Conservation (phyloP, 2,113 vertebrate genomes). For the Vanacampus margaritifer region DNA sequence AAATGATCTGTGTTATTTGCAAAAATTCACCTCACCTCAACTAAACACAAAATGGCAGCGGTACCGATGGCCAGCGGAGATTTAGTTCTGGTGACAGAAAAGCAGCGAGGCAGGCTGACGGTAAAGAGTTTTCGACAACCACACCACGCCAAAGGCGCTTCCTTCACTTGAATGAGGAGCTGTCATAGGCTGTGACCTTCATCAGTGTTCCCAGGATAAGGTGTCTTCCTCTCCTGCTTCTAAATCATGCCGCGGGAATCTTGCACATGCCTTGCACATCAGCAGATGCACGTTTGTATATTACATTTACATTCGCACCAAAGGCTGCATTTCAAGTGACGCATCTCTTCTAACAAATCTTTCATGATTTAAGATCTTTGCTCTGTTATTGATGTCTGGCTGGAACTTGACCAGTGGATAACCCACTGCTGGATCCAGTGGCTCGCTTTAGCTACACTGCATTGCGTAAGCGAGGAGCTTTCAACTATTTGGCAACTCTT, state of each 20-base stretch:
- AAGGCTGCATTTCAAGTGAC: not conserved
- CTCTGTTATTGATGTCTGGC: not conserved
- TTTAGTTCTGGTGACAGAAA: constrained; percentile 27
- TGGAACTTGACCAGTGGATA: not conserved
- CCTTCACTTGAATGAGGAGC: constrained; percentile 35
- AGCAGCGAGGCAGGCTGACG: constrained; percentile 21
- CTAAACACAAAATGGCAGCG: constrained; percentile 27
- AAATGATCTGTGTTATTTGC: constrained; percentile 31
- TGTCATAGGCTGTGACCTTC: constrained; percentile 33
- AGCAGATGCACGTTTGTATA: not conserved
- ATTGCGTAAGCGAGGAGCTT: not conserved
- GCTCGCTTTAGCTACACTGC: not conserved
- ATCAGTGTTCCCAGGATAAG: constrained; percentile 5
- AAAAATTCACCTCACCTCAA: constrained; percentile 24
- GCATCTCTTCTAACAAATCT: not conserved
- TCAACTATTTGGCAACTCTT: not conserved
- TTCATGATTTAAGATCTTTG: not conserved
- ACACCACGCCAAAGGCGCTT: constrained; percentile 21
- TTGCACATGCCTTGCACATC: not conserved
- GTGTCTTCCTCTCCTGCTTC: constrained; percentile 12
- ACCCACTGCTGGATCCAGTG: not conserved
- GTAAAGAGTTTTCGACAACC: constrained; percentile 27
- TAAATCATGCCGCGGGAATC: constrained; percentile 10
- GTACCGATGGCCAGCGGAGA: constrained; percentile 19
- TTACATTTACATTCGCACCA: not conserved